Percentiles rank a stretch among this genome's conserved stretches.
phyloP scores from a whole-genome alignment of 2,797 vertebrate genomes.

The Thaleichthys pacificus region DNA sequence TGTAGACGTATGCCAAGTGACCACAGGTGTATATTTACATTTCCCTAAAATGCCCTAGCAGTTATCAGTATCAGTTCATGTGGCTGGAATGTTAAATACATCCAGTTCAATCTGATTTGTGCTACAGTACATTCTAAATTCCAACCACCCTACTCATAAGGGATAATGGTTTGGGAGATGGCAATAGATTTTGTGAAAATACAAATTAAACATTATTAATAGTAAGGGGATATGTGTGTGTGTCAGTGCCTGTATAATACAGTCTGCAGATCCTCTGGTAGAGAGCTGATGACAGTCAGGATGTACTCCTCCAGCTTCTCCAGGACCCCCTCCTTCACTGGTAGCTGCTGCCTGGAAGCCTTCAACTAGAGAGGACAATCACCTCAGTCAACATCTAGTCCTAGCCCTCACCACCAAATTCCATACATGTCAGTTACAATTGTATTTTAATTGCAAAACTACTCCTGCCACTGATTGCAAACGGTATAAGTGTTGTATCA shows the following conservation, averaged over 20 bases:
- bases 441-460: too few species aligned
- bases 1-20: neutral
- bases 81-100: neutral
- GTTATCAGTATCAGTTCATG: neutral
- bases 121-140: neutral
- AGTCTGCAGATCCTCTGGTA: conserved; percentile 84
- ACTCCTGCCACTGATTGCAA: too few species aligned
- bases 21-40: neutral
- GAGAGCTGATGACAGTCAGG: conserved; percentile 69
- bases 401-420: neutral
- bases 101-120: neutral
- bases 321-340: conserved; percentile 78
- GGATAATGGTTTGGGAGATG: conserved; percentile 11
- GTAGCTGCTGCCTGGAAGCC: conserved; percentile 80
- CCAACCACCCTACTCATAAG: neutral
- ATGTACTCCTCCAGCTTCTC: conserved; percentile 74
- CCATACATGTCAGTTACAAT: neutral
- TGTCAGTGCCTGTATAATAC: conserved; percentile 76
- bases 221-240: conserved; percentile 1
- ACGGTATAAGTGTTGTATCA: too few species aligned
- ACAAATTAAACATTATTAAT: neutral
- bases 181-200: neutral
- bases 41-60: neutral
- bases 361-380: conserved; percentile 63
- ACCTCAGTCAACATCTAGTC: neutral